These are phyloP conservation scores for Papilio xuthus DNA, from an alignment of 1,140 invertebrate species.

Conservation along the genomic window DNA sequence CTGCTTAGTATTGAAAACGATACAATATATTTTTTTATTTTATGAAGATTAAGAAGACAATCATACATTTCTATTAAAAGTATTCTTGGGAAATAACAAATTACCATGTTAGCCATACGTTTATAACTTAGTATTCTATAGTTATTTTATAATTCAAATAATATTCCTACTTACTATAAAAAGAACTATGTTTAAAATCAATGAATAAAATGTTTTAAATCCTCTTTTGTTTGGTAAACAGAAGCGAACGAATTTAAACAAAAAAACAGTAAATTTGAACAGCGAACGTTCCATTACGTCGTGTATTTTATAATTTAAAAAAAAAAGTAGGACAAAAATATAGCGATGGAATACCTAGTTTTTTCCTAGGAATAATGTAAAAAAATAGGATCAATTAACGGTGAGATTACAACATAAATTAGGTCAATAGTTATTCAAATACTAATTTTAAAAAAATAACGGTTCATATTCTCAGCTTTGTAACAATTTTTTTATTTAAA, in stretches of 20 bases:
- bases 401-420: background rate
- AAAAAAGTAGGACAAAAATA: background rate
- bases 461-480: background rate
- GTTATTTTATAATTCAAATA: no score
- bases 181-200: background rate
- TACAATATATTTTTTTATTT: no score
- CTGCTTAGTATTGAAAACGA: no score
- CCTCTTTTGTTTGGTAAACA: background rate
- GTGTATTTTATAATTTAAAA: background rate
- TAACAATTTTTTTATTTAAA: no score
- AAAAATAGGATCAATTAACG: background rate
- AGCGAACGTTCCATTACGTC: background rate
- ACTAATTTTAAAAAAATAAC: background rate
- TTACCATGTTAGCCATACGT: no score
- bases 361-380: background rate
- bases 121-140: background rate
- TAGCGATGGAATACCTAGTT: background rate
- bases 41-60: no score
- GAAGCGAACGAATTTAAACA: background rate
- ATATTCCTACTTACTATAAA: no score
- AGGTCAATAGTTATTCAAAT: background rate
- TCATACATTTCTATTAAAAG: no score
- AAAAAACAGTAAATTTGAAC: constrained; percentile 3
- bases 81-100: no score
- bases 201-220: background rate